Evolutionary conservation across 2,888 invertebrate species (phyloP).

Genomic region (Eristalis pertinax): DNA sequence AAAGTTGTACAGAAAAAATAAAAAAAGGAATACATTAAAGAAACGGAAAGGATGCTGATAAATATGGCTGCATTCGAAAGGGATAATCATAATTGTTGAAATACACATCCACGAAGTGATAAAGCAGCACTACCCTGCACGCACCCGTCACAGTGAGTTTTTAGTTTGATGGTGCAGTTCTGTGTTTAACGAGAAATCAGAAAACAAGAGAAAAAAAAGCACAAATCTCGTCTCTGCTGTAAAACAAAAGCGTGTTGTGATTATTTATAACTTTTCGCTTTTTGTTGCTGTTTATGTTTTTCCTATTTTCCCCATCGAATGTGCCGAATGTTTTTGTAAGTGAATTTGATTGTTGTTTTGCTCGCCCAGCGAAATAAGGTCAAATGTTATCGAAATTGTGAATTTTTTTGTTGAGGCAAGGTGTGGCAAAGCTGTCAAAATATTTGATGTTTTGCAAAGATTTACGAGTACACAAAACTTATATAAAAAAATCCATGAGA

Average conservation of each 20-base stretch:
- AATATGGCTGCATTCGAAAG: constrained; percentile 28
- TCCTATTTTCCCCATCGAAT: not conserved
- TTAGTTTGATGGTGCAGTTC: constrained; percentile 7
- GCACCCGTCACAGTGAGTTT: constrained; percentile 50
- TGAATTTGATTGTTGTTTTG: constrained; percentile 7
- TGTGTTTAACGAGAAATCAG: constrained; percentile 16
- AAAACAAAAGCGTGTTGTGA: constrained; percentile 39
- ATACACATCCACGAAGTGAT: constrained; percentile 12
- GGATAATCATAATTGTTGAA: constrained; percentile 39
- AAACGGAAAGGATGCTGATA: constrained; percentile 2
- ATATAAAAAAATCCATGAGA: not conserved
- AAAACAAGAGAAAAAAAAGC: not conserved
- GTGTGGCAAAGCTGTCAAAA: constrained; percentile 47
- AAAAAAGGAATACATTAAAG: not conserved
- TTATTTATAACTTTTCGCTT: constrained; percentile 39
- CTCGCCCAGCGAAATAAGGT: not conserved
- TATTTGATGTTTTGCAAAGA: not conserved
- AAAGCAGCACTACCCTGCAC: constrained; percentile 17
- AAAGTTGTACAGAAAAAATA: constrained; percentile 10
- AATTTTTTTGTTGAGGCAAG: constrained; percentile 15
- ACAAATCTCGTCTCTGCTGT: not conserved
- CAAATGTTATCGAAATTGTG: constrained; percentile 3
- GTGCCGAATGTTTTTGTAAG: constrained; percentile 16
- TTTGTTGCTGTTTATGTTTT: constrained; percentile 3
- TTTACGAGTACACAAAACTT: not conserved